Base-by-base conservation (phyloP, 1,140 invertebrate genomes). In the Ganaspis sp. region DNA sequence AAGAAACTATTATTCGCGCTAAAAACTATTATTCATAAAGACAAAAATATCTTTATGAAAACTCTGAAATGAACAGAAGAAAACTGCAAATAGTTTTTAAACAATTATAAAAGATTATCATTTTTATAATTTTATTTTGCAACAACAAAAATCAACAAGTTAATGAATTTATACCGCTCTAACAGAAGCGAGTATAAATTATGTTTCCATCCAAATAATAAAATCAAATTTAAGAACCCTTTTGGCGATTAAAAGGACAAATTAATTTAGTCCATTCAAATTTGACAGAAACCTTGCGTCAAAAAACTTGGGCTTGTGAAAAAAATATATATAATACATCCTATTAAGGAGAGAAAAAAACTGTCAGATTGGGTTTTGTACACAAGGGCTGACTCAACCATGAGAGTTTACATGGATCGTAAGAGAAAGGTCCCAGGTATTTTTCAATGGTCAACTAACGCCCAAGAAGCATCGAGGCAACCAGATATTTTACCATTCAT, bases 401-500 rank as follows among this genome's bases (percentile, higher is more conserved):
- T 23, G 53, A 77, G 81, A 79, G 77, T 83, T 83, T 77, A 81
- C 78, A 77, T 69, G 42, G 77, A 72, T 54, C 75, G 78, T 81
- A 78, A 37, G 73, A 78, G 77, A 81, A 81, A 76, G 74, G 78
- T 74, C 76, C 76, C 79, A 83, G 82, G 80, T 81, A 83, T 79
- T 80, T 70, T 26, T 49, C 75, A 49, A 69, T 54, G 69, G 72
- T 42, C 70, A 76, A 73, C 37, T 38, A n/a, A 15, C 26, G 21
- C 15, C 76, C 70, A 76, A 80, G 85, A 83, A 76, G 72, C 54
- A 77, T 75, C 69, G 42, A 77, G 75, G 77, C 77, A 83, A 82
- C 82, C 23, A 64, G 80, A 82, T 82, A 82, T 84, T 79, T 83
- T 81, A 77, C 76, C 73, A 75, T 85, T 81, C 74, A 54, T 78